A percentile compares a stretch with the other conserved stretches of the same genome.
Conservation (phyloP, 2,113 vertebrate genomes). For the Amia ocellicauda region DNA sequence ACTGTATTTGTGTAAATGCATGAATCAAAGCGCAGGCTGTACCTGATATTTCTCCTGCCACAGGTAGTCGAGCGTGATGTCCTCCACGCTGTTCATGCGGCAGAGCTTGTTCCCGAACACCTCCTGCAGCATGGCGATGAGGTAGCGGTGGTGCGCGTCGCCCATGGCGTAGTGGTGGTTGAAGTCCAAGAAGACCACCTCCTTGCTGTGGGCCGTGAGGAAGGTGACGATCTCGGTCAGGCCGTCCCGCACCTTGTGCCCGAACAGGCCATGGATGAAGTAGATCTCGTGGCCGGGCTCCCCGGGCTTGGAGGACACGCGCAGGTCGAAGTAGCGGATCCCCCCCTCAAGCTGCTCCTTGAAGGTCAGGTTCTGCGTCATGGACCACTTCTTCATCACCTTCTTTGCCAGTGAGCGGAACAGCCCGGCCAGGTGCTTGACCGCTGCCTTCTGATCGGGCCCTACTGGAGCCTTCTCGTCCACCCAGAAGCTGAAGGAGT, state of each 20-base stretch:
- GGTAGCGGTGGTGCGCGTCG: slow-evolving; percentile 75
- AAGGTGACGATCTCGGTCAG: slow-evolving; percentile 83
- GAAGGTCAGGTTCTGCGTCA: slow-evolving; percentile 91
- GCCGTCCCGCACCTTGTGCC: slow-evolving; percentile 86
- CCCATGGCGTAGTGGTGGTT: slow-evolving; percentile 97
- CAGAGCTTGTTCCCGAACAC: slow-evolving; percentile 86
- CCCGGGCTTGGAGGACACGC: slow-evolving; percentile 91
- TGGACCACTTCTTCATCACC: slow-evolving; percentile 87
- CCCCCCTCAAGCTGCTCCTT: slow-evolving; percentile 89
- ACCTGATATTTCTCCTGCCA: slow-evolving; percentile 90
- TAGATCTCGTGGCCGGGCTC: slow-evolving; percentile 81
- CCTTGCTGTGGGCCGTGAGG: slow-evolving; percentile 70
- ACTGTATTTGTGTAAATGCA: too few relatives aligned
- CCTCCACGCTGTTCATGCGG: slow-evolving; percentile 70
- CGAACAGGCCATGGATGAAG: slow-evolving; percentile 95
- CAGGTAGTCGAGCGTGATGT: slow-evolving; percentile 76
- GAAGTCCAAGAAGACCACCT: slow-evolving; percentile 92
- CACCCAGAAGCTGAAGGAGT: slow-evolving; percentile 88
- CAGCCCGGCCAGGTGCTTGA: slow-evolving; percentile 74
- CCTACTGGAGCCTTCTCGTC: slow-evolving; percentile 83
- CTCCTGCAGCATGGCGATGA: slow-evolving; percentile 76
- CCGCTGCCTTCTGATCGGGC: slow-evolving; percentile 74
- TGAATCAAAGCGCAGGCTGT: slow-evolving; percentile 6
- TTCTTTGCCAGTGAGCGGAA: slow-evolving; percentile 73
- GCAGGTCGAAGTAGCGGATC: slow-evolving; percentile 95